Percentiles rank a stretch among this genome's conserved stretches.
phyloP scores from a whole-genome alignment of 2,113 vertebrate genomes.

The Potamarius usumacintae region DNA sequence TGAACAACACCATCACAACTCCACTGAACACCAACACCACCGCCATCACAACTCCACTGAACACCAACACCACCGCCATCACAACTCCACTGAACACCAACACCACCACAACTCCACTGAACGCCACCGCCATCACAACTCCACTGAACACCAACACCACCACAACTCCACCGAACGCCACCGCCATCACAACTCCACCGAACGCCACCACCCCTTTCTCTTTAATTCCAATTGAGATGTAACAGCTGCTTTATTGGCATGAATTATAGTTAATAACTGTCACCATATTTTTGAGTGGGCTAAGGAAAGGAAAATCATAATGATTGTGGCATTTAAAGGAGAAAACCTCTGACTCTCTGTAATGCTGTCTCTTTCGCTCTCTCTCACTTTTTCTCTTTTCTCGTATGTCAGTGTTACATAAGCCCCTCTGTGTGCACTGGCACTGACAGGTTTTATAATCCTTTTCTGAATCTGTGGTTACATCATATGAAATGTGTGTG shows the following conservation, averaged over 20 bases:
- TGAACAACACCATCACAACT: neutral
- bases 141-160: neutral
- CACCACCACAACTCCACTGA: too few relatives aligned
- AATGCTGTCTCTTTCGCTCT: neutral
- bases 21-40: neutral
- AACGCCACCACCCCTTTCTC: too few relatives aligned
- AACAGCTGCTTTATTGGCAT: neutral
- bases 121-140: too few relatives aligned
- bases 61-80: too few relatives aligned
- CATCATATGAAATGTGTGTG: conserved; percentile 35
- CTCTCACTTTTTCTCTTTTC: neutral
- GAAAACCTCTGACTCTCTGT: neutral
- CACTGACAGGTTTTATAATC: conserved; percentile 66
- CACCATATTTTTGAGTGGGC: neutral
- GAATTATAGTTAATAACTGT: neutral
- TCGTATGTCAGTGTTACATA: conserved; percentile 52
- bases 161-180: too few relatives aligned
- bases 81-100: neutral
- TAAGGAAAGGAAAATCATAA: neutral
- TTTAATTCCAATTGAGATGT: neutral
- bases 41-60: neutral
- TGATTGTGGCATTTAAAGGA: neutral
- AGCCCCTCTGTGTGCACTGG: conserved; percentile 55
- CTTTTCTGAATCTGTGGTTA: conserved; percentile 45
- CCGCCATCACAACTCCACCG: too few relatives aligned